Evolutionary conservation across 2,113 vertebrate species (phyloP).

Genomic region (Daphoenositta chrysoptera): DNA sequence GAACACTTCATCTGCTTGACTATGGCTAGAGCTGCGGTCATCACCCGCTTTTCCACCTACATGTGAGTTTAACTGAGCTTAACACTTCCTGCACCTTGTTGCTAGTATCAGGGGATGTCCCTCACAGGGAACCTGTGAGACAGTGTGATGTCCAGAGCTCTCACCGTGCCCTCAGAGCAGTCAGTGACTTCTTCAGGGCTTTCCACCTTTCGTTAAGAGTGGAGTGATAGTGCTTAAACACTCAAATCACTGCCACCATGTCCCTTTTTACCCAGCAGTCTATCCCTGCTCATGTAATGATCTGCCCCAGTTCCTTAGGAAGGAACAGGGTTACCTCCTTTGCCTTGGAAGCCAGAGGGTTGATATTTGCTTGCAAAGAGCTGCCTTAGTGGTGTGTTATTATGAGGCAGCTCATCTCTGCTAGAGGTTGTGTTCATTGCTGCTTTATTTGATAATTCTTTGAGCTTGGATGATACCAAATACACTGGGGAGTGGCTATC

Average conservation of each 20-base stretch:
- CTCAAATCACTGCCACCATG: background rate
- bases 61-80: slow-evolving; percentile 27
- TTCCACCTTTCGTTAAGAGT: background rate
- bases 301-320: background rate
- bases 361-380: background rate
- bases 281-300: rapidly evolving
- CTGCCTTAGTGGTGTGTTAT: background rate
- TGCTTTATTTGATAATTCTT: background rate
- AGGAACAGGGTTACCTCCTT: background rate
- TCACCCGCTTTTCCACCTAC: background rate
- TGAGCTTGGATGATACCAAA: background rate
- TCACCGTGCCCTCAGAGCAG: background rate
- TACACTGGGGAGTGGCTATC: background rate
- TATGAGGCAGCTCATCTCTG: background rate
- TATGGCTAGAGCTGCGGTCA: background rate
- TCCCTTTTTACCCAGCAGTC: background rate
- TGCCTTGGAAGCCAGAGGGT: background rate
- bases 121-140: background rate
- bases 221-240: background rate
- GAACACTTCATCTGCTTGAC: background rate
- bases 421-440: background rate
- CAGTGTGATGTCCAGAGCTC: background rate
- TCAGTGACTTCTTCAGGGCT: background rate
- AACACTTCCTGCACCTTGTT: background rate
- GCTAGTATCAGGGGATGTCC: background rate